These are phyloP conservation scores for Xenentodon cancila DNA, from an alignment of 2,797 vertebrate genomes.

Conservation along the genomic window DNA sequence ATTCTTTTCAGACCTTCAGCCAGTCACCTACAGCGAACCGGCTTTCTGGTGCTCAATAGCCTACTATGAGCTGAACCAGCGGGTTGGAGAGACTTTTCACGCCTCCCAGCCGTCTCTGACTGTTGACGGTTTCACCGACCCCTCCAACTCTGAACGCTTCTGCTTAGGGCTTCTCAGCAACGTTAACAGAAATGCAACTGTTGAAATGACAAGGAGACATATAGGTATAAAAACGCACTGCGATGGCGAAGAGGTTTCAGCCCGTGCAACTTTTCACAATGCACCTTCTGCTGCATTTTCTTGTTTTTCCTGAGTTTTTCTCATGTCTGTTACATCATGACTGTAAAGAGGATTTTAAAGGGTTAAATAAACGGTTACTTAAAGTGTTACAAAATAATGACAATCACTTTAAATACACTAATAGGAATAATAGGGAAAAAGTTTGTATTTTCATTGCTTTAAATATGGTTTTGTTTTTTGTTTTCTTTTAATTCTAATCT, in stretches of 20 bases:
- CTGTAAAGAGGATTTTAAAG: too few species aligned
- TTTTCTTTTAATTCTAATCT: too few species aligned
- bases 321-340: too few species aligned
- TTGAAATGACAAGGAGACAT: constrained; percentile 98
- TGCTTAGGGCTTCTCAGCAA: constrained; percentile 97
- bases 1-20: constrained; percentile 88
- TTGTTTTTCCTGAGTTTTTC: too few species aligned
- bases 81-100: constrained; percentile 97
- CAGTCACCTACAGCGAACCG: constrained; percentile 97
- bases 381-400: too few species aligned
- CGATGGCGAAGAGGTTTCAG: background rate
- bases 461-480: too few species aligned
- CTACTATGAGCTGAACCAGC: constrained; percentile 97
- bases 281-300: too few species aligned
- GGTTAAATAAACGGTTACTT: too few species aligned
- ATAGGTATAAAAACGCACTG: constrained; percentile 87
- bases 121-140: constrained; percentile 97
- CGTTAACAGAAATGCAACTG: constrained; percentile 96
- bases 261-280: too few species aligned
- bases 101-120: constrained; percentile 97
- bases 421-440: too few species aligned
- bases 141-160: constrained; percentile 97
- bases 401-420: too few species aligned
- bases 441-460: too few species aligned
- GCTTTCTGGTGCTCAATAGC: constrained; percentile 99